Percentiles rank a stretch among this genome's conserved stretches.
Evolutionary conservation across 2,113 vertebrate species (phyloP).

Genomic region (Cryptotis parvus): DNA sequence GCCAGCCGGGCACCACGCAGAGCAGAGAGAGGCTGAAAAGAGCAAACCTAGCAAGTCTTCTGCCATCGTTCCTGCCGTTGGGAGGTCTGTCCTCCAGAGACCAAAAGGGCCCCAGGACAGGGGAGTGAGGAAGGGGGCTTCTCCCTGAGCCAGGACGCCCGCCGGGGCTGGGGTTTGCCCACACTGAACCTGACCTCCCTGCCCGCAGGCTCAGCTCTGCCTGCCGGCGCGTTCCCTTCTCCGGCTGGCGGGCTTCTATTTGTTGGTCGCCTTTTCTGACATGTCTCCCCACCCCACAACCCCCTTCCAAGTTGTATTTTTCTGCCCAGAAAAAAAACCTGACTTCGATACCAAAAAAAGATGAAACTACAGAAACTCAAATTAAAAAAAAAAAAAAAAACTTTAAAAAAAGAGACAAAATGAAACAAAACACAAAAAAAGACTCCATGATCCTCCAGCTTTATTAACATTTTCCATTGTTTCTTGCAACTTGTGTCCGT

Average conservation of each 20-base stretch:
- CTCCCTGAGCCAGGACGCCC: background rate
- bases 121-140: background rate
- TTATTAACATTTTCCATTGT: slow-evolving; percentile 92
- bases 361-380: slow-evolving; percentile 88
- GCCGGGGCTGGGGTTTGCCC: background rate
- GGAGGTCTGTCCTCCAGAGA: too few species aligned
- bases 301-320: slow-evolving; percentile 82
- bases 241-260: slow-evolving; percentile 57
- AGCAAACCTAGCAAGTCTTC: too few species aligned
- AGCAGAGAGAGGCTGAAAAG: background rate
- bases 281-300: background rate
- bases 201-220: too few species aligned
- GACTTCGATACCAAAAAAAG: slow-evolving; percentile 96
- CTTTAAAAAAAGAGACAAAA: slow-evolving; percentile 37
- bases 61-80: too few species aligned
- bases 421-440: slow-evolving; percentile 73
- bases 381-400: slow-evolving; percentile 71
- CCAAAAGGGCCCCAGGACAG: background rate
- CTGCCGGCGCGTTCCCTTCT: too few species aligned
- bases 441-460: slow-evolving; percentile 90
- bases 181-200: background rate
- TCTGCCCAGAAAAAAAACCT: slow-evolving; percentile 89
- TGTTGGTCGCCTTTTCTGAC: slow-evolving; percentile 83
- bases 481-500: slow-evolving; percentile 93
- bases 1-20: background rate